Base-by-base conservation (phyloP, 2,888 invertebrate genomes). In the Volucella zonaria region DNA sequence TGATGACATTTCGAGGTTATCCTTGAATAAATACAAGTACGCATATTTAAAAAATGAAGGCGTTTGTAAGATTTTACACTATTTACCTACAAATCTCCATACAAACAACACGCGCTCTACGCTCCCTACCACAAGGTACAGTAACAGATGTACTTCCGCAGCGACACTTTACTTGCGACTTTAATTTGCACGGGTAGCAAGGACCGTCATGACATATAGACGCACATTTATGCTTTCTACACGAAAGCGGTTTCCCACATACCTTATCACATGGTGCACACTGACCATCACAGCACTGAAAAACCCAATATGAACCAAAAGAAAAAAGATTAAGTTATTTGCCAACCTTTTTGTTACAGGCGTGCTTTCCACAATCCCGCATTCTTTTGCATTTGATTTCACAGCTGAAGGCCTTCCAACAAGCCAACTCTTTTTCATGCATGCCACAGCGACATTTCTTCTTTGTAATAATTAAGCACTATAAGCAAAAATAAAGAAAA, bases 1-100 rank as follows among this genome's bases (percentile, higher is more conserved):
- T 98, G 98, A 88, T 97, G 96, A 92, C 98, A 98, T 89, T 96
- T 95, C 3, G 97, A 95, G 45, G 96, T 95, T 59, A 95, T 93
- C 88, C 95, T 91, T 74, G 43, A 80, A 67, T 23, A 51, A 42
- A 43, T 14, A 59, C 14, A 64, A 4, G 3, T n/a, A 38, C n/a
- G 38, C 14, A 18, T 3, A 11, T 45, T 31, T 43, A 8, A 49
- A 14, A 40, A 23, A 23, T 23, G 18, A 23, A 23, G 4, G 12
- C 23, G 4, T 23, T 18, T 59, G 31, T 52, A 49, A 42, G 88
- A 45, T 61, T 76, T 89, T 92, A 3, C 91, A 3, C 23, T 49
- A 54, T 11, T 64, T 91, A 95, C 94, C 93, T 94, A 92, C 98
- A 98, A 0, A 92, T 92, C 74, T 95, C 93, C 78, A 92, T 93